Evolutionary conservation across 2,888 invertebrate species (phyloP), one percentile per base, ranked within the genome.

Genomic region (Andricus curvator): DNA sequence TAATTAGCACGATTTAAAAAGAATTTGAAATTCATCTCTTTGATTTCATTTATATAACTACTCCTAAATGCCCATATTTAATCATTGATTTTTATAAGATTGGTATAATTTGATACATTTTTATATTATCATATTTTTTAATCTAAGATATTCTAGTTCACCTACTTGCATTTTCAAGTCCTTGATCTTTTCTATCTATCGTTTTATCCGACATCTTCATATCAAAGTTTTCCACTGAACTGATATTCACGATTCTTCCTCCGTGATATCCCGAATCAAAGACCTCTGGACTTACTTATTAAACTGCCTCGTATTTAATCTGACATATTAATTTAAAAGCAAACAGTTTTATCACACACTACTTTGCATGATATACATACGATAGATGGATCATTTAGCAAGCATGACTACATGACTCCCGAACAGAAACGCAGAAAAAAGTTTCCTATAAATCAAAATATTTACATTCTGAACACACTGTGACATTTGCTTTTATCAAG

Each of bases 261-360:
- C 33, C 15, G 33, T n/a, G 51, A 51, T 51, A 56, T 70, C n/a
- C 70, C 33, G 70, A 70, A 51, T 48, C 33, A 29, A 29, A 70
- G 70, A 70, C 70, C 51, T 60, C 74, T 74, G 74, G 56, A 56
- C 74, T 56, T 74, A 56, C 56, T 56, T 74, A 74, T 37, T 74
- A 60, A 56, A 74, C n/a, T 74, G 74, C n/a, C 56, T 56, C 33
- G 56, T 56, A 60, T 56, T 60, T 37, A 56, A 60, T 74, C 51
- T 56, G 51, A 20, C 74, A 33, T 56, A 33, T 37, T 74, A 51
- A 64, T 64, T 25, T 15, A 29, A 56, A 29, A 74, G 33, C 74
- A 60, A 74, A 74, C 74, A 74, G n/a, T 74, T 74, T 56, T 60
- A 74, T 74, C 74, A 74, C 33, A 33, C 13, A 74, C 74, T 74